Base-by-base conservation (phyloP, 2,113 vertebrate species). In the Tachysurus vachellii region DNA sequence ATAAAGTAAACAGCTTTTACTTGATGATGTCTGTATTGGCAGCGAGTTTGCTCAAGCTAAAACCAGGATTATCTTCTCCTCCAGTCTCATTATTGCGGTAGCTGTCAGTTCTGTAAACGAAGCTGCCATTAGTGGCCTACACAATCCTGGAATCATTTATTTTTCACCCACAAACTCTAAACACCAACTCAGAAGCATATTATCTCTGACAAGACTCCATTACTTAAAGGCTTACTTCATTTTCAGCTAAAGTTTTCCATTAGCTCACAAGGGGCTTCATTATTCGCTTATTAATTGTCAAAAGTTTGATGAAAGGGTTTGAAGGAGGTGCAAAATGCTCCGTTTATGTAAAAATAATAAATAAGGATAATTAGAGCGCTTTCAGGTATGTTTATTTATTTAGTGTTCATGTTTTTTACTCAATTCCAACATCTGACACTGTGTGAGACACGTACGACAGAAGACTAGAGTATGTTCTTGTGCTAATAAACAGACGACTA, bases 161-260 rank as follows among this genome's bases (percentile, higher is more conserved):
- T 59, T 59, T 36, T 54, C 64, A 47, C 82, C 64, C 28, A 71
- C 62, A 70, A 21, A 84, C 50, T 83, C n/a, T 23, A 44, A 87
- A 82, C 28, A 50, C 26, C 13, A 12, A 61, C 80, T 59, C 13
- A 83, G 31, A 83, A 2, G 54, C 47, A 59, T 75, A 28, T 87
- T 59, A 75, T 80, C 21, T 57, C 76, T 68, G 26, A 21, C 13
- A 47, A 82, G 82, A 77, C 80, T 42, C 31, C 59, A 76, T 87
- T 84, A 85, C 57, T 85, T 68, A n/a, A 56, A 84, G 66, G 57
- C 85, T 89, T 77, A 19, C 4, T 79, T 85, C 13, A 59, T 12
- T 57, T 66, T 77, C 68, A 76, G 36, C 13, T 57, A n/a, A 82
- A 87, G 57, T 57, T 87, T 81, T 44, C 83, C 42, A 16, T 23